Percentiles rank a stretch among this genome's conserved stretches.
These are phyloP conservation scores for Sialia sialis DNA, from an alignment of 2,113 vertebrate species.

Conservation along the genomic window DNA sequence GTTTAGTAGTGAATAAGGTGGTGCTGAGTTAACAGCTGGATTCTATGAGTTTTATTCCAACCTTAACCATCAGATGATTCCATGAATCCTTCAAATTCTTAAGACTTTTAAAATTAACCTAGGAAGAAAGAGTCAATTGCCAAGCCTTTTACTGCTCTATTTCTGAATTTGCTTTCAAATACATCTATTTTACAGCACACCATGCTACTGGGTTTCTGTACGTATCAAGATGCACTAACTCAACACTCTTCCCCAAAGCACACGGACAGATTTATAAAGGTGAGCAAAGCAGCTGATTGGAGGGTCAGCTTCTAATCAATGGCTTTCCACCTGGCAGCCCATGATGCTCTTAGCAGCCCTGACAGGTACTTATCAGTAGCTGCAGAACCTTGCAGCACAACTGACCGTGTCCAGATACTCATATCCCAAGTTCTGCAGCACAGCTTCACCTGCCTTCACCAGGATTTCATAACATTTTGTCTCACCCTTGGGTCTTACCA, in stretches of 20 bases:
- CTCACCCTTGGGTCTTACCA: background rate
- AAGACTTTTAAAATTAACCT: background rate
- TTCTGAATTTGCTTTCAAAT: background rate
- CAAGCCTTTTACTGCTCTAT: background rate
- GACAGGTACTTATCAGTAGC: background rate
- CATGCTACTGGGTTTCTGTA: background rate
- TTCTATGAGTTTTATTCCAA: background rate
- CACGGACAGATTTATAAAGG: background rate
- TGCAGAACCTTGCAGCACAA: background rate
- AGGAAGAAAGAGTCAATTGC: background rate
- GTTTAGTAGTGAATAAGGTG: background rate
- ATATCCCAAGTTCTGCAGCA: background rate
- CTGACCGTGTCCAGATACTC: background rate
- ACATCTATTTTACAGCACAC: background rate
- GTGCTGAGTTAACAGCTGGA: background rate
- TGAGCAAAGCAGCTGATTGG: background rate
- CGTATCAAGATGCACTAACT: background rate
- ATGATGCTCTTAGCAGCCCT: background rate
- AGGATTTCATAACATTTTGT: background rate
- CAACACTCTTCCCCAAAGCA: background rate
- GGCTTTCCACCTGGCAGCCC: background rate
- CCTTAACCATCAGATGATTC: background rate
- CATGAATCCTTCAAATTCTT: background rate
- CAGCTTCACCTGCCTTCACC: background rate
- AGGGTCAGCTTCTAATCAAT: background rate